phyloP scores from a whole-genome alignment of 2,888 invertebrate genomes.

The Strigamia transsilvanica region DNA sequence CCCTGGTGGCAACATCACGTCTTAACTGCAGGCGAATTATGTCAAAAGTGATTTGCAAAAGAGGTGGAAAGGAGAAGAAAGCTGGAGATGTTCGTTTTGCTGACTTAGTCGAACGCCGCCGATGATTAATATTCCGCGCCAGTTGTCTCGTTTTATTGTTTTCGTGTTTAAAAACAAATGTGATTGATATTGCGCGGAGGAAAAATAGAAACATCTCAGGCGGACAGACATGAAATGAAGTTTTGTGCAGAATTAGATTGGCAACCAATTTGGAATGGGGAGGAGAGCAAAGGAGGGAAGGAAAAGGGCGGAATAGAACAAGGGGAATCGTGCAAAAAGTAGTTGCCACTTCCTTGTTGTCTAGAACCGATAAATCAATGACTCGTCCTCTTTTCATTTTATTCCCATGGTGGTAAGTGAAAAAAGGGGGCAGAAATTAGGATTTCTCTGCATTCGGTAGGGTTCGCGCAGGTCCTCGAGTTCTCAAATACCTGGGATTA shows the following conservation, averaged over 20 bases:
- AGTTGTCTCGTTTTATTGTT: background rate
- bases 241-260: conserved; percentile 28
- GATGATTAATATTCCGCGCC: background rate
- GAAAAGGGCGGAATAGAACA: conserved; percentile 48
- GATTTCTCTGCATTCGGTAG: background rate
- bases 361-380: conserved; percentile 43
- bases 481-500: too few relatives aligned
- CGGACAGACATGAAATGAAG: conserved; percentile 39
- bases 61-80: background rate
- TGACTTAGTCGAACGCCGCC: background rate
- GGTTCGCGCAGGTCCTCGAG: too few relatives aligned
- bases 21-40: conserved; percentile 48
- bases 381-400: conserved; percentile 43
- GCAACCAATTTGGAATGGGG: conserved; percentile 24
- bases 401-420: background rate
- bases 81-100: background rate
- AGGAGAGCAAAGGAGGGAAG: conserved; percentile 23
- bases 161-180: background rate
- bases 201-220: background rate
- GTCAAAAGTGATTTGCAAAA: conserved; percentile 41
- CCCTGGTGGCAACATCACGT: conserved; percentile 40
- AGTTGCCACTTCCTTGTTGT: conserved; percentile 48
- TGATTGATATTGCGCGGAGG: background rate
- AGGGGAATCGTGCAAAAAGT: conserved; percentile 46
- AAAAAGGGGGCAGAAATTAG: background rate